These are phyloP conservation scores for Tortricodes alternella DNA, from an alignment of 2,888 invertebrate genomes.

Conservation along the genomic window DNA sequence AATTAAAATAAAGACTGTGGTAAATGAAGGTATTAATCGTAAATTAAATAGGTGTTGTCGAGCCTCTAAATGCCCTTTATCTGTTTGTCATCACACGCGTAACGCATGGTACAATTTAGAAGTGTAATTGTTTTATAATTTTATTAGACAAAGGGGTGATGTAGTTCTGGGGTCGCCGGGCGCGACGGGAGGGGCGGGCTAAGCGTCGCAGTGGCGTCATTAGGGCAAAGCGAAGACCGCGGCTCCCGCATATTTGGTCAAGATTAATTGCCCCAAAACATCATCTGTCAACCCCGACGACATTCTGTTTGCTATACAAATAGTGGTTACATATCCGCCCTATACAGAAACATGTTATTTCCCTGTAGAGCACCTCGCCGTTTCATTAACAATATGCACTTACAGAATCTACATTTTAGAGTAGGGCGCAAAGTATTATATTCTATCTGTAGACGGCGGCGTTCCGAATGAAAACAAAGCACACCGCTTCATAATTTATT, in stretches of 20 bases:
- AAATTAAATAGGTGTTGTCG: neutral
- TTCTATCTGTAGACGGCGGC: slow-evolving; percentile 37
- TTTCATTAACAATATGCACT: slow-evolving; percentile 25
- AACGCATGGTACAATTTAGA: neutral
- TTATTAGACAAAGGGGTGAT: slow-evolving; percentile 28
- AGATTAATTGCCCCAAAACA: slow-evolving; percentile 77
- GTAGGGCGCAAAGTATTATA: slow-evolving; percentile 27
- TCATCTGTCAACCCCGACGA: slow-evolving; percentile 74
- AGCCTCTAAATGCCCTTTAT: neutral
- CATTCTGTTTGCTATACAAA: slow-evolving; percentile 73
- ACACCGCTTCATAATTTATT: slow-evolving; percentile 59
- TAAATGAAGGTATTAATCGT: too few relatives aligned
- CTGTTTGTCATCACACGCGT: slow-evolving; percentile 8
- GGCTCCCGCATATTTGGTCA: slow-evolving; percentile 77
- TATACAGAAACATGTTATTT: slow-evolving; percentile 49
- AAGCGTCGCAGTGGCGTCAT: slow-evolving; percentile 55
- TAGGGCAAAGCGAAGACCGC: slow-evolving; percentile 59
- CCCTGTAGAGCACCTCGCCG: slow-evolving; percentile 38
- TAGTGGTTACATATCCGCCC: slow-evolving; percentile 60
- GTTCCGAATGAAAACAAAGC: slow-evolving; percentile 47
- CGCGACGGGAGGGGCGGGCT: slow-evolving; percentile 34
- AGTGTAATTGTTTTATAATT: slow-evolving; percentile 24
- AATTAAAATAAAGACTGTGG: too few relatives aligned
- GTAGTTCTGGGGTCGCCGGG: slow-evolving; percentile 31
- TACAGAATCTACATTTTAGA: slow-evolving; percentile 33